Conservation (phyloP, 2,888 invertebrate genomes). For the Lithophane leautieri region DNA sequence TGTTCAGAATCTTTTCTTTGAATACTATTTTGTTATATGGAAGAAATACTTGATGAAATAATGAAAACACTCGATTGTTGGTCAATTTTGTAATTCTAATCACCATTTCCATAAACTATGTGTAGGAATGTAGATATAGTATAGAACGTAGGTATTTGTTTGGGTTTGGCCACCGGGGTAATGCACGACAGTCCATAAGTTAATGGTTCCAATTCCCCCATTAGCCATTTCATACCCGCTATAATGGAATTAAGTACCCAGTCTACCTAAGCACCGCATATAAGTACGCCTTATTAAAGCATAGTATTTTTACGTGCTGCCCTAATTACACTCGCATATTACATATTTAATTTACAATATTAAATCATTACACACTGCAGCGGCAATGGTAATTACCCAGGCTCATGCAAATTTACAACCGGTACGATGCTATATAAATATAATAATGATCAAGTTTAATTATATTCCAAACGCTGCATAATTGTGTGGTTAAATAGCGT, state of each 20-base stretch:
- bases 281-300: conserved; percentile 1
- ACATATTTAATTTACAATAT: conserved; percentile 25
- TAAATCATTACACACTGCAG: conserved; percentile 15
- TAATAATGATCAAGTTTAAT: conserved; percentile 51
- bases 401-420: conserved; percentile 37
- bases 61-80: too few species aligned
- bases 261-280: conserved; percentile 10
- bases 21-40: not conserved
- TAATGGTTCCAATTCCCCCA: conserved; percentile 69
- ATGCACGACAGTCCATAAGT: conserved; percentile 56
- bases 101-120: too few species aligned
- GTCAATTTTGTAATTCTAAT: too few species aligned
- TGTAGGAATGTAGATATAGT: not conserved
- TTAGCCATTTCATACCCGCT: conserved; percentile 60
- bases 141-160: conserved; percentile 57
- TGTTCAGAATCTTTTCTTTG: conserved; percentile 10
- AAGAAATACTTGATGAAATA: not conserved
- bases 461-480: conserved; percentile 43
- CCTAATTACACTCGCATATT: conserved; percentile 38
- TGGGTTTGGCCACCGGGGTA: conserved; percentile 68
- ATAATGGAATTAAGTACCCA: conserved; percentile 47
- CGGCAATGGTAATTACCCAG: conserved; percentile 22
- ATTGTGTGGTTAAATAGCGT: conserved; percentile 27
- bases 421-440: conserved; percentile 23
- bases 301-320: conserved; percentile 15